Evolutionary conservation across 1,140 invertebrate genomes (phyloP), one percentile per base, ranked within the genome.

Genomic region (Cotesia glomerata): DNA sequence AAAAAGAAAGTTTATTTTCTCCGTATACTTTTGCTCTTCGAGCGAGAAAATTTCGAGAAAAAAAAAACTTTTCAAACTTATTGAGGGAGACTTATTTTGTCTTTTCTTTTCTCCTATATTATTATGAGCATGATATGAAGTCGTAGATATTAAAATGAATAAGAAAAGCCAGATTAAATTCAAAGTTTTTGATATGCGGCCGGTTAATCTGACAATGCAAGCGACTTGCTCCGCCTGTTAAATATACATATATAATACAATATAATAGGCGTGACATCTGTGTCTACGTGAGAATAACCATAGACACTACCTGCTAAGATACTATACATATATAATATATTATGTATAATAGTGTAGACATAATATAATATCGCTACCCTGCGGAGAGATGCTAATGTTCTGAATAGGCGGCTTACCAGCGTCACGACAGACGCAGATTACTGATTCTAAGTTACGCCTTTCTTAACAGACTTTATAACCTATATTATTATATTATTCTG

Each of bases 311-410:
- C 52, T 18, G 52, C 16, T 56, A n/a, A 13, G 5, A 56, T 16
- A 14, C 7, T 45, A 32, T 58, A 54, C 26, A 52, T 39, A 18
- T 5, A 8, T 59, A 14, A 35, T 58, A 35, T 45, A 52, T 52
- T 49, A 26, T 16, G 36, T 45, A 8, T 45, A 45, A 45, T 45
- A 45, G 52, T 52, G 34, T 76, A 58, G 65, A 58, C 75, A 71
- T 36, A 39, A 69, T 54, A 67, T 74, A 75, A 77, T 73, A 69
- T 69, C 56, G 49, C 52, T 62, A 36, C 59, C 63, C 72, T 54
- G 63, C 18, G 52, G 69, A 16, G 39, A 45, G 71, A 74, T 71
- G 75, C 71, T 77, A 73, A 77, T 76, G 73, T 71, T 39, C 64
- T 39, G 16, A 70, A 75, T 64, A 69, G 65, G 51, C 52, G 16